phyloP scores from a whole-genome alignment of 92 coral and sea anemone genomes.

The Epizoanthus rinbou region DNA sequence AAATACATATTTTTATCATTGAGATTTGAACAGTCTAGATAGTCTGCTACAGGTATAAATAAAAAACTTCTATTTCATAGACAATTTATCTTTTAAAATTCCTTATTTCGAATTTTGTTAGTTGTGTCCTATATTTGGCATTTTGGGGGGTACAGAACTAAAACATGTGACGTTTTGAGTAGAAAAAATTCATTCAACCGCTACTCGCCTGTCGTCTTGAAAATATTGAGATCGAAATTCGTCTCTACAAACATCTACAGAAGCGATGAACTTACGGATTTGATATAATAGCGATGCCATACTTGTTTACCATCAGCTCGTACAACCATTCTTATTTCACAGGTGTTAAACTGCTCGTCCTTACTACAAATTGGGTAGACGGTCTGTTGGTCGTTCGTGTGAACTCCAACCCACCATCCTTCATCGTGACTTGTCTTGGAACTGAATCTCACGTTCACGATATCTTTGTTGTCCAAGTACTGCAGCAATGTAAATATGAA shows the following conservation, averaged over 20 bases:
- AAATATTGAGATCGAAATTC: neutral
- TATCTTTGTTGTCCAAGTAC: neutral
- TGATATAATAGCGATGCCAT: neutral
- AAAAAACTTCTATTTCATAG: too few species aligned
- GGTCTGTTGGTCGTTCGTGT: conserved; percentile 16
- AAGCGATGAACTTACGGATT: neutral
- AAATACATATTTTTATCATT: too few species aligned
- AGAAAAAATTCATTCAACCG: too few species aligned
- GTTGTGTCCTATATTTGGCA: too few species aligned
- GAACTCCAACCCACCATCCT: neutral
- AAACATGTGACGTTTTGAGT: too few species aligned
- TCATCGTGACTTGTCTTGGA: neutral
- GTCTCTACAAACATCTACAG: neutral
- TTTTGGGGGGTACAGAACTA: too few species aligned
- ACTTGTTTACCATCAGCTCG: conserved; percentile 5
- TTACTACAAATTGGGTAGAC: neutral
- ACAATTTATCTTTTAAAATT: too few species aligned
- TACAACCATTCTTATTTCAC: neutral
- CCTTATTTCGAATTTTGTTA: too few species aligned
- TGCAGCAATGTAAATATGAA: too few species aligned
- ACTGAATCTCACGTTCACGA: neutral
- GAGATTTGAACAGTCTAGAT: too few species aligned
- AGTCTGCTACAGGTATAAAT: too few species aligned
- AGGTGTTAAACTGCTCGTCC: neutral
- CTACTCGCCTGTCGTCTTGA: too few species aligned